Evolutionary conservation across 2,797 vertebrate species (phyloP), one percentile per base, ranked within the genome.

Genomic region (Enteromius afrohamiltoni): DNA sequence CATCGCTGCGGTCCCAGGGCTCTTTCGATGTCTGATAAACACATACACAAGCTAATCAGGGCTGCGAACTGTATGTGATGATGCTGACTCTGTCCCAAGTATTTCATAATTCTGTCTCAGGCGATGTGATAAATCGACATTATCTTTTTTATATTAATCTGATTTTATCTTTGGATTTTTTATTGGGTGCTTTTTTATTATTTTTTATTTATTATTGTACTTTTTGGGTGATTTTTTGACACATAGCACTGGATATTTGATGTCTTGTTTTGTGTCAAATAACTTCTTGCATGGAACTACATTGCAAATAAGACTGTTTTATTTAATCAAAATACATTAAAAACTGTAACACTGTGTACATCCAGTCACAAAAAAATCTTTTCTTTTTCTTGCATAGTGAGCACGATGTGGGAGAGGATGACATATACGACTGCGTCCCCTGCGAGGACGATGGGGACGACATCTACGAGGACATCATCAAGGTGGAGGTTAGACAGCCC

Each of bases 381-480:
- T 31, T 16, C n/a, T 69, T 34, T 58, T 37, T 65, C n/a, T 37
- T 73, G 37, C 23, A 84, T 91, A 99, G 98, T 0, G 98, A 99
- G 62, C 98, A 99, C 19, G 98, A 99, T 69, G 90, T 99, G 93
- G 98, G 98, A 2, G 98, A 98, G 91, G 95, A 96, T 47, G 98
- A 99, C 92, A 97, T 98, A 91, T 99, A 99, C 0, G 98, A 99
- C 94, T 99, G 98, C 0, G 98, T 99, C 73, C 97, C 98, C 0
- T 98, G 98, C 13, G 98, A 99, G 26, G 97, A 98, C 1, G 97
- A 98, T 51, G 97, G 97, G 0, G 98, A 98, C 8, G 98, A 99
- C 90, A 98, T 99, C 94, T 99, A 99, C 0, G 98, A 99, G 93
- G 98, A 99, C 93, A 99, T 99, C 93, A 99, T 99, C 93, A 96